Base-by-base conservation (phyloP, 2,888 invertebrate genomes). In the Anodontia alba region DNA sequence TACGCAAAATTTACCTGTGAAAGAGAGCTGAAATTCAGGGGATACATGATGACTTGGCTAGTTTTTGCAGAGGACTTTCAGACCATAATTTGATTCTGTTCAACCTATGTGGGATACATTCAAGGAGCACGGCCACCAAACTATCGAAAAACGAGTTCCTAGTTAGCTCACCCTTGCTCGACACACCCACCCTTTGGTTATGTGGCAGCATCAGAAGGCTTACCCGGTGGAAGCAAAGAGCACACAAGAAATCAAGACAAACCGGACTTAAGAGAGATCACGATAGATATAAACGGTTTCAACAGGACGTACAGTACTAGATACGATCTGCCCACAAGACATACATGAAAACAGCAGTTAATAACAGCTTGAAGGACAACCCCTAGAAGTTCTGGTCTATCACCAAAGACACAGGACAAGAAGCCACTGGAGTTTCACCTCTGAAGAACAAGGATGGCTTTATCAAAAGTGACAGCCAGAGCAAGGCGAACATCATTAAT, bases 121-220 rank as follows among this genome's bases (percentile, higher is more conserved):
- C 36, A 78, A 76, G 31, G 51, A 36, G 2, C 31, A n/a, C 0
- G 66, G 76, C 15, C 17, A 62, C 1, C 15, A 26, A 15, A 57
- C n/a, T 15, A 78, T 73, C 0, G 31, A 72, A 5, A 42, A 68
- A 23, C 23, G 57, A 57, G 75, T 81, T 38, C 76, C 75, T 54
- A 36, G 69, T 8, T 74, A 78, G n/a, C 42, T 71, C 15, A 72
- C 73, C 36, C 23, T 36, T 26, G 29, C 67, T 8, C 57, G 54
- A 46, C 49, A 70, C 51, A 42, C 62, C 15, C 36, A 78, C 26
- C 66, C 75, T 29, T n/a, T 81, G 73, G 76, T 51, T 81, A 20
- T 78, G 76, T 43, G 76, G 71, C n/a, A 36, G 0, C 15, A 73
- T 76, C 8, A 75, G 33, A 73, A 62, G 71, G 20, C 62, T 26